phyloP scores from a whole-genome alignment of 1,140 invertebrate species.

The Steinernema khuongi region DNA sequence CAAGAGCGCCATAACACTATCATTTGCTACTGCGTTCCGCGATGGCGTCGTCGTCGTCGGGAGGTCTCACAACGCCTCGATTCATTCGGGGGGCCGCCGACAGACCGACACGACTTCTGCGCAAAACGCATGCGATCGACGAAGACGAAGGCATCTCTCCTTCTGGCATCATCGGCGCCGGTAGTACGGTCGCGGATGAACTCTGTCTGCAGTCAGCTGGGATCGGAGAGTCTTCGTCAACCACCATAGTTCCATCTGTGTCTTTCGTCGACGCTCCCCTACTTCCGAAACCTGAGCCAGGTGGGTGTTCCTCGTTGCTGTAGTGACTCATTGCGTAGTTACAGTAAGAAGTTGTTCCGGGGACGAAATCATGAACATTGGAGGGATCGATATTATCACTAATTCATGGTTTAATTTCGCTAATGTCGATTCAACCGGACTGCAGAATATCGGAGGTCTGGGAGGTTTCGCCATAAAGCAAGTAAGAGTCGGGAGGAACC shows the following conservation, averaged over 20 bases:
- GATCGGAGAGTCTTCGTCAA: background rate
- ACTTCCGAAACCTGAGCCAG: background rate
- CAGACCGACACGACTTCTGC: slow-evolving; percentile 14
- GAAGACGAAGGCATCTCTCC: background rate
- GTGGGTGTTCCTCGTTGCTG: background rate
- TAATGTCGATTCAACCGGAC: background rate
- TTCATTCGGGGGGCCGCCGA: slow-evolving; percentile 7
- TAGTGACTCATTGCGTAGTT: background rate
- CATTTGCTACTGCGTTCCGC: background rate
- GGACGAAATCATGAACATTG: background rate
- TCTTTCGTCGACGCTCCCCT: background rate
- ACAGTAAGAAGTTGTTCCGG: background rate
- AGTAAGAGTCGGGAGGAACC: background rate
- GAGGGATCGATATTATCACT: background rate
- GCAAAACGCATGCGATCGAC: background rate
- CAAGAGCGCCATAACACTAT: background rate
- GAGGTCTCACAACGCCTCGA: slow-evolving; percentile 10
- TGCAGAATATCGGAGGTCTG: background rate
- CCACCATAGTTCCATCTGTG: background rate
- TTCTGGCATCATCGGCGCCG: background rate
- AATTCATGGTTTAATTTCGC: slow-evolving; percentile 3
- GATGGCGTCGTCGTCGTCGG: slow-evolving; percentile 16
- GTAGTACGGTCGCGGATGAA: background rate
- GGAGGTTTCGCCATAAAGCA: background rate
- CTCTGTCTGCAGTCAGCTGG: background rate